Percentiles rank a stretch among this genome's conserved stretches.
Evolutionary conservation across 1,140 invertebrate genomes (phyloP).

Genomic region (Kradibia gibbosae): DNA sequence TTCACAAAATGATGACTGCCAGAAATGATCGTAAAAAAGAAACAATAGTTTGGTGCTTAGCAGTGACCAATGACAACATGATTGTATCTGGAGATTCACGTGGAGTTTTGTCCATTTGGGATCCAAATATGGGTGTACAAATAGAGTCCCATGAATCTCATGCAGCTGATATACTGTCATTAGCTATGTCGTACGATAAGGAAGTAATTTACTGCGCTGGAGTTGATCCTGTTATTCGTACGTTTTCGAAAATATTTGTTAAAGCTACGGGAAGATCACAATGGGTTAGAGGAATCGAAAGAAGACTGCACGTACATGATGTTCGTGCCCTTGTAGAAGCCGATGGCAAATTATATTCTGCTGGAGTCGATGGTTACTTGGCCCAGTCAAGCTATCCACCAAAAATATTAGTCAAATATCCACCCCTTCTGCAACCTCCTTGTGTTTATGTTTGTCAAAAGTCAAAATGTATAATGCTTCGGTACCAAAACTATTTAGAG

Average conservation of each 20-base stretch:
- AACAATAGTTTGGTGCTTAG: constrained; percentile 90
- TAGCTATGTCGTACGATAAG: constrained; percentile 82
- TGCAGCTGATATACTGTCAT: constrained; percentile 83
- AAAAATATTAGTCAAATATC: constrained; percentile 80
- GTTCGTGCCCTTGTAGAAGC: constrained; percentile 81
- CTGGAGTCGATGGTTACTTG: constrained; percentile 84
- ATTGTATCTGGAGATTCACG: constrained; percentile 93
- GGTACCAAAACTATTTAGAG: constrained; percentile 79
- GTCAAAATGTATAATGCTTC: constrained; percentile 78
- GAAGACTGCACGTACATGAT: constrained; percentile 88
- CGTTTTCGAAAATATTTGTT: constrained; percentile 77
- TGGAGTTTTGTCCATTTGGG: constrained; percentile 90
- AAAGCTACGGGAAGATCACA: constrained; percentile 74
- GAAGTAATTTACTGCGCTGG: constrained; percentile 84
- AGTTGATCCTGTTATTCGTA: constrained; percentile 84
- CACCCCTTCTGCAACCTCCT: constrained; percentile 78
- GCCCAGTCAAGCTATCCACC: constrained; percentile 78
- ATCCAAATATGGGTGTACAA: constrained; percentile 83
- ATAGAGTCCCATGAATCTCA: constrained; percentile 84
- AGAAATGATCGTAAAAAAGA: constrained; percentile 76
- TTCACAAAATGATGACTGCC: constrained; percentile 85
- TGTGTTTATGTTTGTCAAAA: constrained; percentile 76
- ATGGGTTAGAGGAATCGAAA: constrained; percentile 87
- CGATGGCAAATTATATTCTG: constrained; percentile 81
- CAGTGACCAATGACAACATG: constrained; percentile 84